Conservation (phyloP, 2,888 invertebrate species). For the Caenorhabditis auriculariae region DNA sequence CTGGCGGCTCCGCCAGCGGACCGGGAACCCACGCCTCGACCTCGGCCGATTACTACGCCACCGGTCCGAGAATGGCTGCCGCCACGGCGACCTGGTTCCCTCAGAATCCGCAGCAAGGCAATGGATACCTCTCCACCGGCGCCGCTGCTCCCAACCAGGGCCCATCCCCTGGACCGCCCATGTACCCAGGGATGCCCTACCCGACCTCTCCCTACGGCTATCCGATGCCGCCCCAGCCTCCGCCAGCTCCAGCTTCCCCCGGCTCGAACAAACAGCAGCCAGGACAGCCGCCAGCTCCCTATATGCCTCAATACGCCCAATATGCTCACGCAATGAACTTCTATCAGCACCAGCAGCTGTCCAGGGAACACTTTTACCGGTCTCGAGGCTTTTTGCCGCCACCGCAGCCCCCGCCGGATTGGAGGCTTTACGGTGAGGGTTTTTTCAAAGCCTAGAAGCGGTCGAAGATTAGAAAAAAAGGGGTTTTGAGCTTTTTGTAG, state of each 20-base stretch:
- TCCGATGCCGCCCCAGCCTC: constrained; percentile 4
- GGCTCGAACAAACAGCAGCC: constrained; percentile 12
- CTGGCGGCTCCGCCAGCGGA: background rate
- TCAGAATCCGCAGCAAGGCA: constrained; percentile 18
- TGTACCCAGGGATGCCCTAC: background rate
- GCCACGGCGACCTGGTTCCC: constrained; percentile 34
- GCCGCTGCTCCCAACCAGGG: background rate
- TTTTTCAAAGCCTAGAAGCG: too few species aligned
- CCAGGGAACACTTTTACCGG: constrained; percentile 20
- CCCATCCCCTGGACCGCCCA: background rate
- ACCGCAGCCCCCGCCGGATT: too few species aligned
- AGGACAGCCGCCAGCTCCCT: constrained; percentile 8
- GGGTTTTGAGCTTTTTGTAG: too few species aligned
- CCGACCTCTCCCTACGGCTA: constrained; percentile 1
- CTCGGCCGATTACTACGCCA: background rate
- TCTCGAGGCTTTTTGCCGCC: constrained; percentile 21
- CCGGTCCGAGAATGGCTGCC: constrained; percentile 9
- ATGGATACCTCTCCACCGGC: constrained; percentile 9
- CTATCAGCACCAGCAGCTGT: too few species aligned
- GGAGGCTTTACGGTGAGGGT: too few species aligned
- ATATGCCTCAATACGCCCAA: constrained; percentile 3
- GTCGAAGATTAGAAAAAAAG: too few species aligned
- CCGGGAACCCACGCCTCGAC: background rate
- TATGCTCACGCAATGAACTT: too few species aligned
- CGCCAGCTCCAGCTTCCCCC: too few species aligned